Conservation (phyloP, 2,113 vertebrate species). For the Lontra canadensis region DNA sequence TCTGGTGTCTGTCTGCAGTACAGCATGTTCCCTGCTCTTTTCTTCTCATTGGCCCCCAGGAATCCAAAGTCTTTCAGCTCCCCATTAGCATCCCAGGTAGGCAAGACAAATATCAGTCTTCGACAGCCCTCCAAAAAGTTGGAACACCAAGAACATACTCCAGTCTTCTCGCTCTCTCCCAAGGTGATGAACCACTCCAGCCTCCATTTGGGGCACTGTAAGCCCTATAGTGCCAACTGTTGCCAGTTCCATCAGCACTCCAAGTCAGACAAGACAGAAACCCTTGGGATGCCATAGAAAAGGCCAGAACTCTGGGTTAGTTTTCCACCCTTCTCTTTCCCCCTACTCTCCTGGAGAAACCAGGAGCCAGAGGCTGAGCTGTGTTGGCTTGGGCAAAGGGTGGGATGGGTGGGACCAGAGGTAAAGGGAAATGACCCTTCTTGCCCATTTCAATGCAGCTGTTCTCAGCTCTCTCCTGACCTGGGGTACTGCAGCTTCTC, state of each 20-base stretch:
- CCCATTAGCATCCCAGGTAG: neutral
- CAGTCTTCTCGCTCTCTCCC: neutral
- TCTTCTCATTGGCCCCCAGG: neutral
- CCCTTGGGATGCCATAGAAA: neutral
- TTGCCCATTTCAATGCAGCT: neutral
- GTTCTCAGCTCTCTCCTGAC: neutral
- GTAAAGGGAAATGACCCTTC: neutral
- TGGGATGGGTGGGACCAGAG: neutral
- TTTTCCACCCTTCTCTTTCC: neutral
- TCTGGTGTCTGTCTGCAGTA: neutral
- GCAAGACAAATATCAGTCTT: neutral
- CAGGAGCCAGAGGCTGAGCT: neutral
- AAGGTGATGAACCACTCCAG: neutral
- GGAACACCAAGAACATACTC: neutral
- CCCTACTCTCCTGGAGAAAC: neutral
- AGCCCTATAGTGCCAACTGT: neutral
- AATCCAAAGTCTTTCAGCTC: neutral
- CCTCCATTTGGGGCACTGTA: neutral
- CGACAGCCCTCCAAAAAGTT: neutral
- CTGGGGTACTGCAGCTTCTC: neutral
- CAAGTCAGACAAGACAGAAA: neutral
- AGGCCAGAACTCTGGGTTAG: neutral
- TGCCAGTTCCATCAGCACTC: neutral
- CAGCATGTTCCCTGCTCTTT: neutral
- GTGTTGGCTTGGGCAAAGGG: neutral